Evolutionary conservation across 1,140 invertebrate species (phyloP).

Genomic region (Drosophila sulfurigaster): DNA sequence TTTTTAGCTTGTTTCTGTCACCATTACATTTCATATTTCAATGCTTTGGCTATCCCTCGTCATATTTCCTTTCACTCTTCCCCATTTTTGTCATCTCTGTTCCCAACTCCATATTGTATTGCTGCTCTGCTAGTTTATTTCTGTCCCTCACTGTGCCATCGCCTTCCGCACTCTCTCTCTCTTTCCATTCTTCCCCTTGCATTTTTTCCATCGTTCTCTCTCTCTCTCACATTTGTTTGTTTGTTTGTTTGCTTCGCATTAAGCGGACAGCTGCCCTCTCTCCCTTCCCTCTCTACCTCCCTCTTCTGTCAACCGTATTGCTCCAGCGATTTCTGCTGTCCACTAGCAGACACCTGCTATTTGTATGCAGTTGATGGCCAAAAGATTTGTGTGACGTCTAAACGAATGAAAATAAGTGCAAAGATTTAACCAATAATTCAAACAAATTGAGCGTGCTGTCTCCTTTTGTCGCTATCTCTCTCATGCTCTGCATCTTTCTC

Average conservation of each 20-base stretch:
- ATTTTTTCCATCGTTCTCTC: conserved; percentile 9
- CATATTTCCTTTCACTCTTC: conserved; percentile 1
- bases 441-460: conserved; percentile 31
- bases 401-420: conserved; percentile 21
- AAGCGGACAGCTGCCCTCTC: conserved; percentile 20
- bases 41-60: conserved; percentile 15
- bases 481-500: neutral
- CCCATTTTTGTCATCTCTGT: neutral
- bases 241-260: conserved; percentile 23
- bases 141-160: neutral
- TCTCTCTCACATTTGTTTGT: conserved; percentile 39
- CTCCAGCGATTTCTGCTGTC: neutral
- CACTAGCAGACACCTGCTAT: conserved; percentile 31
- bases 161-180: too few relatives aligned
- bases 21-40: conserved; percentile 81
- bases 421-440: conserved; percentile 18
- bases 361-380: conserved; percentile 44
- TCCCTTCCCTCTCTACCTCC: neutral
- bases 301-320: neutral
- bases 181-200: conserved; percentile 3
- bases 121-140: conserved; percentile 17
- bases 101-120: conserved; percentile 15
- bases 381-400: conserved; percentile 41
- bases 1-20: conserved; percentile 76
- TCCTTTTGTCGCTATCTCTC: neutral